These are phyloP conservation scores for Pseudolycoriella hygida DNA, from an alignment of 2,888 invertebrate species.

Conservation along the genomic window DNA sequence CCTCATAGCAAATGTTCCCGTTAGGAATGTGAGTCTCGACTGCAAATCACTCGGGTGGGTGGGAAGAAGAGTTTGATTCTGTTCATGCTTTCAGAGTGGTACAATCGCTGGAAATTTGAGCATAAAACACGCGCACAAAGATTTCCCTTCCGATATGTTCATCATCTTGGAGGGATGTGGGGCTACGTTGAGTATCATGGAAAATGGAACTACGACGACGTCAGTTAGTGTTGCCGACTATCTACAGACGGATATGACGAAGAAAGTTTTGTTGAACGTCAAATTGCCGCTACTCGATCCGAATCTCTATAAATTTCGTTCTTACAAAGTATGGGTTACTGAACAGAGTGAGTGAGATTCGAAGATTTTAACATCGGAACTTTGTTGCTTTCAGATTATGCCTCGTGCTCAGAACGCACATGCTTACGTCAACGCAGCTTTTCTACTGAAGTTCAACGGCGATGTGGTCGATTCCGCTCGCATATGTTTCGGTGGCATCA, in stretches of 20 bases:
- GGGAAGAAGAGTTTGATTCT: not conserved
- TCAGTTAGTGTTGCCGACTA: constrained; percentile 32
- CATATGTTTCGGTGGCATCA: constrained; percentile 42
- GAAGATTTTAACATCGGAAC: no score
- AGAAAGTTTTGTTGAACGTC: constrained; percentile 43
- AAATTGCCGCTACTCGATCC: constrained; percentile 35
- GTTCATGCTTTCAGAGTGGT: constrained; percentile 31
- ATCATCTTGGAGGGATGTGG: constrained; percentile 29
- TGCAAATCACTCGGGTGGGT: no score
- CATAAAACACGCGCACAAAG: constrained; percentile 43
- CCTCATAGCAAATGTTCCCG: constrained; percentile 46
- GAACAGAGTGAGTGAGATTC: no score
- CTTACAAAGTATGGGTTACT: constrained; percentile 44
- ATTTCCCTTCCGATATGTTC: constrained; percentile 55
- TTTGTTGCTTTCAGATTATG: constrained; percentile 39
- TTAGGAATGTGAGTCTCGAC: constrained; percentile 44
- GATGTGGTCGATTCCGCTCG: constrained; percentile 30
- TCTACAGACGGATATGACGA: constrained; percentile 40
- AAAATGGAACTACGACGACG: constrained; percentile 13
- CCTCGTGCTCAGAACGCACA: constrained; percentile 61
- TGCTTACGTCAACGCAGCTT: constrained; percentile 59
- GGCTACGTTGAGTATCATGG: constrained; percentile 28
- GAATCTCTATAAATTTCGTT: constrained; percentile 35
- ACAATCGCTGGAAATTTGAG: constrained; percentile 52
- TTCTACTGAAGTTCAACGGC: constrained; percentile 36